Evolutionary conservation across 2,888 invertebrate species (phyloP).

Genomic region (Gerris lacustris): DNA sequence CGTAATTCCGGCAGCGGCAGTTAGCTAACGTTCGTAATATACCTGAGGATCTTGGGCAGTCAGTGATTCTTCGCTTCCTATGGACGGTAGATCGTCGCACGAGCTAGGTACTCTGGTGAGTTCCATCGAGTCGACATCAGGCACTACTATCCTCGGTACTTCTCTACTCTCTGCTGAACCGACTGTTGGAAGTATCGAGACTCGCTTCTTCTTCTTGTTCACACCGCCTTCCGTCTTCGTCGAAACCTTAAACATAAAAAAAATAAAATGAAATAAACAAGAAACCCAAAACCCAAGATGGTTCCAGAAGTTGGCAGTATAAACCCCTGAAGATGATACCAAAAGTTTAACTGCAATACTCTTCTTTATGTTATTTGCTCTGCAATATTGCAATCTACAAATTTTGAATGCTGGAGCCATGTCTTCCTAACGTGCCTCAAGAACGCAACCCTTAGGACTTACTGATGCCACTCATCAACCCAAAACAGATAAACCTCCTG

Average conservation of each 20-base stretch:
- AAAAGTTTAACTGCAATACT: too few relatives aligned
- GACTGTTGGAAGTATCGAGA: slow-evolving; percentile 37
- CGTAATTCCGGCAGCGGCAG: too few relatives aligned
- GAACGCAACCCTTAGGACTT: too few relatives aligned
- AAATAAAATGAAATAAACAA: not conserved
- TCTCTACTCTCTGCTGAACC: slow-evolving; percentile 35
- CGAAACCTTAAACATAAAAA: slow-evolving; percentile 24
- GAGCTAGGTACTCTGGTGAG: slow-evolving; percentile 17
- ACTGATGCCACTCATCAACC: too few relatives aligned
- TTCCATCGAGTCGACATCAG: slow-evolving; percentile 23
- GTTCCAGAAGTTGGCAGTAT: not conserved
- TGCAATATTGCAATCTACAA: too few relatives aligned
- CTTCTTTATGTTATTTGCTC: too few relatives aligned
- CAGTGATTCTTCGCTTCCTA: slow-evolving; percentile 28
- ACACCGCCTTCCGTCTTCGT: slow-evolving; percentile 28
- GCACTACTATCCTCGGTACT: slow-evolving; percentile 22
- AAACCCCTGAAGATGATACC: too few relatives aligned
- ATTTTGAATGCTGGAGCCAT: too few relatives aligned
- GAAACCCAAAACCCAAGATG: not conserved
- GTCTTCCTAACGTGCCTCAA: too few relatives aligned
- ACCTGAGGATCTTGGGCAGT: slow-evolving; percentile 32
- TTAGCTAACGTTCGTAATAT: not conserved
- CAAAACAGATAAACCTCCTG: too few relatives aligned
- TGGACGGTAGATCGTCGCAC: slow-evolving; percentile 30
- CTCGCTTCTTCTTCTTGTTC: slow-evolving; percentile 36